Evolutionary conservation across 2,113 vertebrate genomes (phyloP).

Genomic region (cattle (Bos taurus)): DNA sequence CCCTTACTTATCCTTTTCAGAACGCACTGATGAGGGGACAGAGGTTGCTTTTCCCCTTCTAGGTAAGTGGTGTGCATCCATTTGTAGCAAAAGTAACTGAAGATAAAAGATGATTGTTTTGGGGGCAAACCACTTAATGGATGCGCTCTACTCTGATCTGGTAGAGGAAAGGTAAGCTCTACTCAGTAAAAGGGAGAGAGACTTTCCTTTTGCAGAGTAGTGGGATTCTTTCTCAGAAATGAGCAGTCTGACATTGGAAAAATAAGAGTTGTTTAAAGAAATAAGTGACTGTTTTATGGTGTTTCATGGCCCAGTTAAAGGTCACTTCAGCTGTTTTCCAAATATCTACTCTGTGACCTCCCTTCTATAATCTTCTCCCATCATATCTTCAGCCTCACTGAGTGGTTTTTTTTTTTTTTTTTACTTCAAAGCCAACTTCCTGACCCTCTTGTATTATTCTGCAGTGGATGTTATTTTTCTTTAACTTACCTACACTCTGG

Average conservation of each 20-base stretch:
- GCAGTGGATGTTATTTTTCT: background rate
- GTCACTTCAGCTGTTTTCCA: constrained; percentile 2
- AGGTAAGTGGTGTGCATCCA: constrained; percentile 63
- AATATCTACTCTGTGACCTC: background rate
- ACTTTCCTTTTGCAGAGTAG: background rate
- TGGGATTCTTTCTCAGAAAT: constrained; percentile 37
- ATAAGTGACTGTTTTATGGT: background rate
- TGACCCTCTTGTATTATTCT: background rate
- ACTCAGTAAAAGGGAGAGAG: constrained; percentile 27
- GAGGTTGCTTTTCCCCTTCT: constrained; percentile 68
- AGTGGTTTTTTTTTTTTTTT: constrained; percentile 15
- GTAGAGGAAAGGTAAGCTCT: constrained; percentile 52
- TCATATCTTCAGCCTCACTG: background rate
- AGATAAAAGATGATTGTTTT: constrained; percentile 48
- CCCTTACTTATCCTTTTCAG: constrained; percentile 71
- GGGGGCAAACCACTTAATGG: background rate
- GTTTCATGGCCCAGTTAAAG: background rate
- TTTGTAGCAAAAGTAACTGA: constrained; percentile 30
- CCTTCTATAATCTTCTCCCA: background rate
- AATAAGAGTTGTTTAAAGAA: constrained; percentile 14
- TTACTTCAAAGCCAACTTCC: constrained; percentile 11
- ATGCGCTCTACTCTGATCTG: constrained; percentile 37
- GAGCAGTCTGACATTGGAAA: background rate
- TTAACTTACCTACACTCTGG: background rate
- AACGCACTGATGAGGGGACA: constrained; percentile 59